These are phyloP conservation scores for Pseudomyrmex gracilis DNA, from an alignment of 1,140 invertebrate species.

Conservation along the genomic window DNA sequence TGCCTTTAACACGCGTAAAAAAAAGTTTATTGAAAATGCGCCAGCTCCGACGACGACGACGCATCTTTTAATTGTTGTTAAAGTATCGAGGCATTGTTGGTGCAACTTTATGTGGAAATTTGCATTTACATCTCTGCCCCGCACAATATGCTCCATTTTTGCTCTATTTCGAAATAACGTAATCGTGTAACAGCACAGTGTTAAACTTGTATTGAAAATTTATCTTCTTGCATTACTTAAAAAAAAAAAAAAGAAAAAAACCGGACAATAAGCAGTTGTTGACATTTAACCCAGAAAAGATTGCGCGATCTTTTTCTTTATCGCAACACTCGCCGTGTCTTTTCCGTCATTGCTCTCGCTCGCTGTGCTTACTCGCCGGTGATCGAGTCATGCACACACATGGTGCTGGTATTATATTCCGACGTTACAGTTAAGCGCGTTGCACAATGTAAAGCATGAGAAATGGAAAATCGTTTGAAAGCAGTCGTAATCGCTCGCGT, in stretches of 20 bases:
- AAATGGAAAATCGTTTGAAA: slow-evolving; percentile 34
- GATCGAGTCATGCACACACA: slow-evolving; percentile 21
- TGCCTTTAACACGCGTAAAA: no score
- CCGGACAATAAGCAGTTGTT: neutral
- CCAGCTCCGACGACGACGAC: no score
- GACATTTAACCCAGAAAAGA: slow-evolving; percentile 3
- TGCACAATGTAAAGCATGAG: slow-evolving; percentile 45
- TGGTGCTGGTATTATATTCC: slow-evolving; percentile 7
- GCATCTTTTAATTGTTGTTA: no score
- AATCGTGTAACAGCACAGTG: neutral
- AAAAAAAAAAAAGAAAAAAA: neutral
- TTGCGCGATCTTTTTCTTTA: neutral
- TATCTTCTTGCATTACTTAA: neutral
- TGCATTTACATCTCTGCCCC: no score
- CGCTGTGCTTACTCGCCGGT: slow-evolving; percentile 5
- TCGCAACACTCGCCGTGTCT: neutral
- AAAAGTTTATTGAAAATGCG: no score
- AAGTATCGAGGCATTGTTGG: no score
- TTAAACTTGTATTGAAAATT: neutral
- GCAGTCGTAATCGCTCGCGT: slow-evolving; percentile 28
- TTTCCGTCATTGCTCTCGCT: neutral
- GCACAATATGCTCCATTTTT: neutral
- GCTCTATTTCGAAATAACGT: neutral
- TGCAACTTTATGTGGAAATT: no score
- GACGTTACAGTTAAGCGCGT: slow-evolving; percentile 29